Evolutionary conservation across 2,888 invertebrate genomes (phyloP).

Genomic region (Rhimphoctona megacephalus): DNA sequence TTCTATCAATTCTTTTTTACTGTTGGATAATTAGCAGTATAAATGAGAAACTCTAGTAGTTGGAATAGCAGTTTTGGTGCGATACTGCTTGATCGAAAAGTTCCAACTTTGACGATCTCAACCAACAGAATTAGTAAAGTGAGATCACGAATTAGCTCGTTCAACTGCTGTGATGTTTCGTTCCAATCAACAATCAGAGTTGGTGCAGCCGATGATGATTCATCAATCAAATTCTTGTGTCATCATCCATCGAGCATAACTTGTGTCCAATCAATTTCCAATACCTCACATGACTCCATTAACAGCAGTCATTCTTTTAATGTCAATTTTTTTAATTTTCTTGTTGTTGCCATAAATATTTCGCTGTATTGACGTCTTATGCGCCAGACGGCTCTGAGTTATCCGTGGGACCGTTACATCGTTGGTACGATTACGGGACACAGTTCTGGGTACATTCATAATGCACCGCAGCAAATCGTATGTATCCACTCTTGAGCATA

Average conservation of each 20-base stretch:
- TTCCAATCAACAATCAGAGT: background rate
- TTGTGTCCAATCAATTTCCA: background rate
- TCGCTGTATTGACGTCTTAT: background rate
- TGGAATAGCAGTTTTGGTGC: too few relatives aligned
- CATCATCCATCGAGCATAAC: background rate
- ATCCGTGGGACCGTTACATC: conserved; percentile 29
- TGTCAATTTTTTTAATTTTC: background rate
- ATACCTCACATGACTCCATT: background rate
- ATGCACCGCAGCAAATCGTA: conserved; percentile 45
- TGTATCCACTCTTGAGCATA: conserved; percentile 48
- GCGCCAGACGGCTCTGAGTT: background rate
- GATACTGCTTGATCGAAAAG: too few relatives aligned
- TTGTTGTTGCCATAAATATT: background rate
- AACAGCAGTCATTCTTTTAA: background rate
- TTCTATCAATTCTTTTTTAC: background rate
- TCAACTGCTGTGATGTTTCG: background rate
- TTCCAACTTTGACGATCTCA: background rate
- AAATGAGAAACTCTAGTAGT: too few relatives aligned
- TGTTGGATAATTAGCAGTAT: background rate
- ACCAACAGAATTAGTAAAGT: background rate
- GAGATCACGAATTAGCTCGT: background rate
- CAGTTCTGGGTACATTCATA: conserved; percentile 37
- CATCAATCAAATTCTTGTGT: background rate
- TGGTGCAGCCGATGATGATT: background rate
- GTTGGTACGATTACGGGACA: conserved; percentile 45